Evolutionary conservation across 2,888 invertebrate genomes (phyloP), one percentile per base, ranked within the genome.

Genomic region (Auanema sp.): DNA sequence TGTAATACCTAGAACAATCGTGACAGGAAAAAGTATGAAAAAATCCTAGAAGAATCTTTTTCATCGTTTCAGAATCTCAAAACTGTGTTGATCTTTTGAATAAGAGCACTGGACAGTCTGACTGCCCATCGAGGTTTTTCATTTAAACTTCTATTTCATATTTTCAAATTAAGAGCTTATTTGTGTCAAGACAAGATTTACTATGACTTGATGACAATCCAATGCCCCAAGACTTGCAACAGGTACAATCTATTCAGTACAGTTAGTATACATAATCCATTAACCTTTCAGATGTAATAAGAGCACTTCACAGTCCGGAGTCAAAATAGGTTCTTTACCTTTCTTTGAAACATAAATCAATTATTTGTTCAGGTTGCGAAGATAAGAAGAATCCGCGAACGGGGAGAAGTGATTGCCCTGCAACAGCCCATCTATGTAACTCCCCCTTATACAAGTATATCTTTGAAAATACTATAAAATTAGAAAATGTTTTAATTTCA

Each of bases 191-290:
- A 60, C 44, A 24, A 43, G n/a, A 12, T 42, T 1, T 60, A 60
- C 50, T 60, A 42, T 23, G 59, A 60, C 21, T 18, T 52, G 10
- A 60, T 60, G 59, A 52, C 59, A 23, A 21, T 23, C 10, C 51
- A 60, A 21, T 60, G 59, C 24, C 59, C 59, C 10, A 8, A 60
- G 8, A 60, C 52, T 21, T 60, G 59, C 21, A 43, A 44, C 8
- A n/a, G 59, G 59, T 60, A n/a, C n/a, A n/a, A n/a, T n/a, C n/a
- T 18, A 18, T 3, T 33, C 4, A 5, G 3, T 33, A 33, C 33
- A 33, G 3, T 33, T 33, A 8, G n/a, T 52, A 18, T 52, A 5
- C 52, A 4, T n/a, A n/a, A 18, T 50, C 21, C n/a, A 50, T 23
- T 23, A 12, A 23, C 12, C 16, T 50, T 50, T 12, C 50, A 50